Conservation (phyloP, 2,888 invertebrate genomes). For the Dolomedes plantarius region DNA sequence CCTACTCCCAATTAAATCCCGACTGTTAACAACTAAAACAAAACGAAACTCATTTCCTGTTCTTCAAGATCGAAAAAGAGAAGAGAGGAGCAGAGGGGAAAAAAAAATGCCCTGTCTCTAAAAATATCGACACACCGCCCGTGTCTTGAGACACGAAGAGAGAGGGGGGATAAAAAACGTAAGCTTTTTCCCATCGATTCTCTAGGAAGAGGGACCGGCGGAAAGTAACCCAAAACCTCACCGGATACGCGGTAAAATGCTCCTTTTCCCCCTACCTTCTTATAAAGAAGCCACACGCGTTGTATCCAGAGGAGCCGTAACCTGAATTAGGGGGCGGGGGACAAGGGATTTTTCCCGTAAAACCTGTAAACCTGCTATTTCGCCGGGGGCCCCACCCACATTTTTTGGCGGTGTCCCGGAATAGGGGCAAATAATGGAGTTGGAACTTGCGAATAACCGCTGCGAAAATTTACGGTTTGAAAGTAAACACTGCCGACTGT, state of each 20-base stretch:
- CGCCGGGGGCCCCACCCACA: neutral
- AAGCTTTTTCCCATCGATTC: conserved; percentile 2
- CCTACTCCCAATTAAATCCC: neutral
- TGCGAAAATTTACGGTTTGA: no score
- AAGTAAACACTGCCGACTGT: no score
- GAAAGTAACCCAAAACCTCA: neutral
- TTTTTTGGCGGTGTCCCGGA: neutral
- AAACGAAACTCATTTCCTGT: neutral
- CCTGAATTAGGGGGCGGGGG: neutral
- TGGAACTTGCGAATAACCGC: no score
- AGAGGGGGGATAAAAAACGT: neutral
- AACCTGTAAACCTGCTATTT: neutral
- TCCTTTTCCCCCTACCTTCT: neutral
- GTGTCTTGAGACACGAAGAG: neutral
- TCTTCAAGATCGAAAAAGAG: no score
- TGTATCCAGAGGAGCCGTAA: neutral
- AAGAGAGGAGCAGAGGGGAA: neutral
- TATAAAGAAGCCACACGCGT: neutral
- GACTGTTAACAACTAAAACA: neutral
- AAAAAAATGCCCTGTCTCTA: neutral
- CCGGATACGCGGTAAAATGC: conserved; percentile 4
- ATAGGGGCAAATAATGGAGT: no score
- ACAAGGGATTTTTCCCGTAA: neutral
- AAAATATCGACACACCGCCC: neutral
- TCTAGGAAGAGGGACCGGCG: neutral